Conservation (phyloP, 1,140 invertebrate genomes). For the Drosophila pachea region DNA sequence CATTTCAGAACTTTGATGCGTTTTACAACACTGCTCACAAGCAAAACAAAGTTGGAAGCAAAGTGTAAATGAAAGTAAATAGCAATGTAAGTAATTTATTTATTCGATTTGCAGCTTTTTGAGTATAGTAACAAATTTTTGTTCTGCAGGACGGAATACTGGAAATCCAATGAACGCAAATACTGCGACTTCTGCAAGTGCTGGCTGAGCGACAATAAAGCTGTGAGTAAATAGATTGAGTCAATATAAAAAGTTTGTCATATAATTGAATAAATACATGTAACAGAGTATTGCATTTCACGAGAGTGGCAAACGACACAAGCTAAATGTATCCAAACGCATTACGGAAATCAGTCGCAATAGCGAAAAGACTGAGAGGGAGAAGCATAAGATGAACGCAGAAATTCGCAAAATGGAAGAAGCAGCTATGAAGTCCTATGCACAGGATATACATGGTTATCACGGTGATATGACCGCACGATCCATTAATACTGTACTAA, state of each 20-base stretch:
- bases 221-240: conserved; percentile 81
- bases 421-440: conserved; percentile 89
- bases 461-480: conserved; percentile 85
- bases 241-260: background rate
- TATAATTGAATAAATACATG: conserved; percentile 20
- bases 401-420: conserved; percentile 94
- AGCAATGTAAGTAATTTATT: conserved; percentile 4
- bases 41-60: conserved; percentile 9
- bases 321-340: conserved; percentile 94
- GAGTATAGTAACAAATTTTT: too few species aligned
- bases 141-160: conserved; percentile 94
- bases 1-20: background rate
- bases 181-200: conserved; percentile 99
- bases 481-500: conserved; percentile 68
- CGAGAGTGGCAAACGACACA: conserved; percentile 95
- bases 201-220: conserved; percentile 98
- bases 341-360: conserved; percentile 92
- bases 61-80: conserved; percentile 39
- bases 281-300: conserved; percentile 96
- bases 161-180: conserved; percentile 97
- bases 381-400: conserved; percentile 86
- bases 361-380: conserved; percentile 88
- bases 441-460: conserved; percentile 83
- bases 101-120: background rate
- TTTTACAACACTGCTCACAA: conserved; percentile 4